Base-by-base conservation (phyloP, 2,888 invertebrate species). In the Cheilosia vulpina region DNA sequence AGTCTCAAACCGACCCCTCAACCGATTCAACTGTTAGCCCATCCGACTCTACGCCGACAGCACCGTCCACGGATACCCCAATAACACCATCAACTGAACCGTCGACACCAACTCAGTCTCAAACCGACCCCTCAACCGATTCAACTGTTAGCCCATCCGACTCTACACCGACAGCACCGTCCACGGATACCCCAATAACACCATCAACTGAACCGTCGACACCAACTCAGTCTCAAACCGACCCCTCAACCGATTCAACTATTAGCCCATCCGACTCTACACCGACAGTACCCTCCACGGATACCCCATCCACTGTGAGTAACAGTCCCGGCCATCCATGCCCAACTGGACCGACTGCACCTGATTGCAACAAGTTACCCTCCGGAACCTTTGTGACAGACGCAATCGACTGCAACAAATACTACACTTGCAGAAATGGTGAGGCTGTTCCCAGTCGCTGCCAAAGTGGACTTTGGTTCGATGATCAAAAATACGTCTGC, bases 351-450 rank as follows among this genome's bases (percentile, higher is more conserved):
- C 24, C 52, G 13, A 52, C 52, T 0, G 11, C 45, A 4, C 77
- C 71, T 0, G 53, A 77, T 5, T 82, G 82, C 31, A 41, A 15
- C 1, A 41, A 41, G 0, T 9, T 72, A 1, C 5, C 72, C 5
- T 21, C 58, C 5, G 58, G 47, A 2, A 60, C 41, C 6, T 53
- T 66, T 31, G 58, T 53, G 0, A 45, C 34, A 0, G 77, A 82
- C 31, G 21, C 47, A 4, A 66, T 77, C 5, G 82, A 82, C 38
- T 82, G 82, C 21, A 47, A 27, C 2, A 82, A 66, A 5, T 82
- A 66, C 21, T 72, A 77, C 52, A 21, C 31, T 1, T 82, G 82
- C 41, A 66, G 9, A 9, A 55, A 47, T 11, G 66, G 71, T 1
- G 1, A 4, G 0, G 11, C 47, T 1, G 15, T 53, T 19, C 2